A percentile compares a stretch with the other conserved stretches of the same genome.
Evolutionary conservation across 2,888 invertebrate species (phyloP).

Genomic region (Camponotus fellah): DNA sequence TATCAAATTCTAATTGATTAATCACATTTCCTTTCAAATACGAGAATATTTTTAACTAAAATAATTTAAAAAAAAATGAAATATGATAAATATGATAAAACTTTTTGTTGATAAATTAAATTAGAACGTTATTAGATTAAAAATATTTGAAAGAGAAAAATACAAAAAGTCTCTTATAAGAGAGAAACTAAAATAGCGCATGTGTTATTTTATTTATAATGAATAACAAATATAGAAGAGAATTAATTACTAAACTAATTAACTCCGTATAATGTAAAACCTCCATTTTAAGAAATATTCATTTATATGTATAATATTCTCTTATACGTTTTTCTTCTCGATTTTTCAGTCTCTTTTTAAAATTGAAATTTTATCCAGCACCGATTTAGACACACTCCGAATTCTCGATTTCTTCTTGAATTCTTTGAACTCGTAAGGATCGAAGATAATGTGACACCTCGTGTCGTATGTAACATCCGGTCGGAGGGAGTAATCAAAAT

Average conservation of each 20-base stretch:
- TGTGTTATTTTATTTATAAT: not conserved
- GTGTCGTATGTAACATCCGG: constrained; percentile 64
- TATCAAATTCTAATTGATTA: not conserved
- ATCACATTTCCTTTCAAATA: not conserved
- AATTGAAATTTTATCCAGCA: constrained; percentile 20
- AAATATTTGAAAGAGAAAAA: not conserved
- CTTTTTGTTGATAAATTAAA: not conserved
- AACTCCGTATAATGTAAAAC: not conserved
- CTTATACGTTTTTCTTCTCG: not conserved
- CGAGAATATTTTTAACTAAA: not conserved
- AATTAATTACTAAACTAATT: not conserved
- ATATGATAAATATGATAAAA: not conserved
- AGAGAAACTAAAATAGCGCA: constrained; percentile 13
- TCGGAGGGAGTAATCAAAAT: constrained; percentile 79
- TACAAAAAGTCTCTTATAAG: not conserved
- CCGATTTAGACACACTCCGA: constrained; percentile 23
- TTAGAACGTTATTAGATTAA: not conserved
- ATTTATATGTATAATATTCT: constrained; percentile 4
- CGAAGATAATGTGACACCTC: constrained; percentile 51
- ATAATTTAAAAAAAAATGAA: not conserved
- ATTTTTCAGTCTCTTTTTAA: not conserved
- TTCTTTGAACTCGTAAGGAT: constrained; percentile 41
- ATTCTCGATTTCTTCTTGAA: constrained; percentile 26
- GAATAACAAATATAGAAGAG: constrained; percentile 1
- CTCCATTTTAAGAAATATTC: constrained; percentile 1